phyloP scores from a whole-genome alignment of 1,140 invertebrate species.

The Eumaeus atala region DNA sequence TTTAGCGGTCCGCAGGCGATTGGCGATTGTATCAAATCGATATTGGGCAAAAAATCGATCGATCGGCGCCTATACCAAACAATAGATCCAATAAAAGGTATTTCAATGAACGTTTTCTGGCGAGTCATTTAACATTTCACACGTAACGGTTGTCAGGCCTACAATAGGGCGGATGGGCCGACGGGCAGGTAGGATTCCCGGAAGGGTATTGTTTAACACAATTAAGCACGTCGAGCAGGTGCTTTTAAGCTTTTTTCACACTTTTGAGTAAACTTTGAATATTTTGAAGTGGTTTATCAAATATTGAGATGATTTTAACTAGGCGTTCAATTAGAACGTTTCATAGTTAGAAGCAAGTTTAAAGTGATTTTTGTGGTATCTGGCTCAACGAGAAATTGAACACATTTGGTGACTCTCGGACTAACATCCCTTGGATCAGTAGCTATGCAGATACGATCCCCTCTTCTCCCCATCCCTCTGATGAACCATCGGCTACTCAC shows the following conservation, averaged over 20 bases:
- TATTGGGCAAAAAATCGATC: background rate
- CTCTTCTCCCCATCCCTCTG: too few species aligned
- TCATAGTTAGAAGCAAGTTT: too few species aligned
- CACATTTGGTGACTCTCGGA: too few species aligned
- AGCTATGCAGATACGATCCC: too few species aligned
- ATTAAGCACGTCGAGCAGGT: conserved; percentile 18
- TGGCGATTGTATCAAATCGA: too few species aligned
- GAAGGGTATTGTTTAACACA: conserved; percentile 26
- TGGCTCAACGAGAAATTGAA: too few species aligned
- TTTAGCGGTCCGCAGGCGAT: too few species aligned
- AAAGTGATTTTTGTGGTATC: too few species aligned
- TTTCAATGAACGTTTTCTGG: background rate
- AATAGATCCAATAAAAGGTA: background rate
- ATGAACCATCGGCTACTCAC: too few species aligned
- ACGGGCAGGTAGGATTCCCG: conserved; percentile 18
- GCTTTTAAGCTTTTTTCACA: conserved; percentile 10
- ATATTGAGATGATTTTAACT: background rate
- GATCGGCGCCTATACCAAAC: conserved; percentile 1
- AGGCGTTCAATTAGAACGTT: background rate
- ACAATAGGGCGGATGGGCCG: background rate
- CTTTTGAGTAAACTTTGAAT: conserved; percentile 7
- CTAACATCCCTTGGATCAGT: too few species aligned
- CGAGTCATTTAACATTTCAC: conserved; percentile 7
- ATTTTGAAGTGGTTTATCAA: conserved; percentile 2
- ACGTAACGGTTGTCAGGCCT: conserved; percentile 2